phyloP scores from a whole-genome alignment of 2,797 vertebrate species.

The Leptatherina wallacei region DNA sequence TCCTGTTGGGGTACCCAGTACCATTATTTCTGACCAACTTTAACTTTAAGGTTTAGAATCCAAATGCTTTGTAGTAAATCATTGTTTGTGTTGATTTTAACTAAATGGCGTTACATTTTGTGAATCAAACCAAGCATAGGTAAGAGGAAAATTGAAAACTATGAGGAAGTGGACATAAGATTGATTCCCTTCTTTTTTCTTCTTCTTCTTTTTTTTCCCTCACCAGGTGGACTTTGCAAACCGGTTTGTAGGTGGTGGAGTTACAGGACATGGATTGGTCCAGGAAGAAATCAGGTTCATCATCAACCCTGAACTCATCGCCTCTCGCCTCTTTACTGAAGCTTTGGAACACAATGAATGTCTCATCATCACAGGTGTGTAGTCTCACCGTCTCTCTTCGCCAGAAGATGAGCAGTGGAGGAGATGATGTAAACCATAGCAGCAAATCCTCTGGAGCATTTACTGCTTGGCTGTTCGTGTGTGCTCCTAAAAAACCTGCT shows the following conservation, averaged over 20 bases:
- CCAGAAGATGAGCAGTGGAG: no score
- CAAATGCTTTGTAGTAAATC: no score
- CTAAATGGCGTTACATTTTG: no score
- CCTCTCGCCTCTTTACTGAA: slow-evolving; percentile 96
- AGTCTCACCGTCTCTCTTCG: not conserved
- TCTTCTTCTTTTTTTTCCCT: not conserved
- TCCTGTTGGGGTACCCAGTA: no score
- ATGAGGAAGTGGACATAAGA: no score
- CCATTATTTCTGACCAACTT: no score
- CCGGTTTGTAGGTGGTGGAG: slow-evolving; percentile 93
- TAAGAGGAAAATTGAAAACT: no score
- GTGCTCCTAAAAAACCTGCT: no score
- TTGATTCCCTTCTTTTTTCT: not conserved
- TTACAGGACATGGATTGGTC: slow-evolving; percentile 92
- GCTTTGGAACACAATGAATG: slow-evolving; percentile 94
- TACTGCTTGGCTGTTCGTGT: no score
- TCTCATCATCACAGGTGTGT: slow-evolving; percentile 95
- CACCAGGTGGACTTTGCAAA: slow-evolving; percentile 98
- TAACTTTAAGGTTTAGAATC: no score
- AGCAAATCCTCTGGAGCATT: not conserved
- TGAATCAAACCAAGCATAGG: no score
- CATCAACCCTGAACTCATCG: slow-evolving; percentile 96
- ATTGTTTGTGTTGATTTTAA: no score
- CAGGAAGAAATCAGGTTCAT: slow-evolving; percentile 98
- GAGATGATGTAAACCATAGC: not conserved